A percentile compares a stretch with the other conserved stretches of the same genome.
These are phyloP conservation scores for Apostichopus parvimensis DNA, from an alignment of 35 echinoderm and acorn worm species.

Conservation along the genomic window DNA sequence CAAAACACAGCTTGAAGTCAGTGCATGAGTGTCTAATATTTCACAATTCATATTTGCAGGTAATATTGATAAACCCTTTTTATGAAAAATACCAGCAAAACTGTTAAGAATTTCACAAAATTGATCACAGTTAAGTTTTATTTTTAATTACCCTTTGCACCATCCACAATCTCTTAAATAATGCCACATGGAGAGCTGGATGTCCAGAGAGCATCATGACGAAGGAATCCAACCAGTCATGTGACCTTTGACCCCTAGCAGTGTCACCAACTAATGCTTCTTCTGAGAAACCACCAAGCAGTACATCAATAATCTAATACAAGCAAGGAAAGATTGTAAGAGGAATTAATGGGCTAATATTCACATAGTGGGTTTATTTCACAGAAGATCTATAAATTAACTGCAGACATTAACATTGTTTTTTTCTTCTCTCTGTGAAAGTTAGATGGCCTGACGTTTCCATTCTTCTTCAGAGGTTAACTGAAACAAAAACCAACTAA, in stretches of 20 bases:
- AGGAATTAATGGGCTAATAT: too few relatives aligned
- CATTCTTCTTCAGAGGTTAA: too few relatives aligned
- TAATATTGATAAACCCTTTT: neutral
- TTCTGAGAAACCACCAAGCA: neutral
- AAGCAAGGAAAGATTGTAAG: neutral
- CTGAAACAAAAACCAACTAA: too few relatives aligned
- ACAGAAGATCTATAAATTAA: too few relatives aligned
- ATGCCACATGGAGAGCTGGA: conserved; percentile 5
- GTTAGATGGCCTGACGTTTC: too few relatives aligned
- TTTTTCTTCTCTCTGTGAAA: too few relatives aligned
- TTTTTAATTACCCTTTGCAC: neutral
- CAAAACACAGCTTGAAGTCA: neutral
- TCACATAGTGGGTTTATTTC: too few relatives aligned
- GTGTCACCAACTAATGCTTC: neutral
- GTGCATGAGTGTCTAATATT: neutral
- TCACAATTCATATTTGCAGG: neutral
- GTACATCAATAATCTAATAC: conserved; percentile 6
- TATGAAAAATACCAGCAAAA: neutral
- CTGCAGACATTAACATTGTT: too few relatives aligned
- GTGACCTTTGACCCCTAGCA: conserved; percentile 9
- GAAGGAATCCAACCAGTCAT: neutral
- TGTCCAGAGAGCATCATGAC: conserved; percentile 26
- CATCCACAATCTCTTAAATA: conserved; percentile 2
- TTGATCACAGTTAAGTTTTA: neutral
- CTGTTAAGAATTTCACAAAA: neutral